Evolutionary conservation across 2,888 invertebrate species (phyloP).

Genomic region (Pseudococcus jackbeardsleyi): DNA sequence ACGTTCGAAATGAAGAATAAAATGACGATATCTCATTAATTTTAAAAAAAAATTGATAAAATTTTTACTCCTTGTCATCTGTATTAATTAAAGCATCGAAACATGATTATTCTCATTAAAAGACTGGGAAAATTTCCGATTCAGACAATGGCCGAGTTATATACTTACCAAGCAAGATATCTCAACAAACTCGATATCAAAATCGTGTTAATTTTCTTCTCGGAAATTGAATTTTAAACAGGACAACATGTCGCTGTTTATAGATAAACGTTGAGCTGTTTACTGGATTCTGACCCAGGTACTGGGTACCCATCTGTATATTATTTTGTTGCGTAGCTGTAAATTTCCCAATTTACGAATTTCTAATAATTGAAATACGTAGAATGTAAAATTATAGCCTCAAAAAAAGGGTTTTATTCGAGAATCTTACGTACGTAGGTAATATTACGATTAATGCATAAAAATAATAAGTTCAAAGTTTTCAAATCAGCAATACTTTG

Average conservation of each 20-base stretch:
- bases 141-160: neutral
- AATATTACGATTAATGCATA: neutral
- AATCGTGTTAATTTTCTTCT: conserved; percentile 9
- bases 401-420: neutral
- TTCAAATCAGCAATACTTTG: neutral
- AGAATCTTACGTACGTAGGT: neutral
- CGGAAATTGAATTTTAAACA: neutral
- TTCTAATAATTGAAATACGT: neutral
- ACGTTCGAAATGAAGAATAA: neutral
- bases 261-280: neutral
- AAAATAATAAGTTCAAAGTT: conserved; percentile 16
- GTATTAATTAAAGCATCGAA: neutral
- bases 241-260: neutral
- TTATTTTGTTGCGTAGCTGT: neutral
- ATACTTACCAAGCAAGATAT: neutral
- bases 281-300: neutral
- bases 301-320: neutral
- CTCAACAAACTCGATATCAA: neutral
- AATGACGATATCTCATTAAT: neutral
- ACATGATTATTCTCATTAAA: neutral
- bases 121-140: neutral
- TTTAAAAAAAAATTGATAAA: conserved; percentile 20
- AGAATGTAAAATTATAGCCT: neutral
- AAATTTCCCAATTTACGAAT: neutral
- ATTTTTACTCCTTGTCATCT: neutral